Evolutionary conservation across 2,113 vertebrate genomes (phyloP).

Genomic region (Tyrannus savana): DNA sequence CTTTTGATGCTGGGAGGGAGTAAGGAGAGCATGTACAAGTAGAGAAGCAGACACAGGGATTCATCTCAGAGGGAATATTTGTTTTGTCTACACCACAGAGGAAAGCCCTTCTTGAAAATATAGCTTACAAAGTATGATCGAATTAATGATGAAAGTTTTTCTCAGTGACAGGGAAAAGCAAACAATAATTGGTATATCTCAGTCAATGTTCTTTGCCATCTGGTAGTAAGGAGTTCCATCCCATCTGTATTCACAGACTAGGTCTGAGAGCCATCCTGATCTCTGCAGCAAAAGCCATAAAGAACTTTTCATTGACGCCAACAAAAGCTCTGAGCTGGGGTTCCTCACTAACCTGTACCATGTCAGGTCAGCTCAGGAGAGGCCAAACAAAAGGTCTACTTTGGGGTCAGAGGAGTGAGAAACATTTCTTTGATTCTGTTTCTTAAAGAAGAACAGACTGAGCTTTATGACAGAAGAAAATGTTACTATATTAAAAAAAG

Average conservation of each 20-base stretch:
- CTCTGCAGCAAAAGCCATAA: background rate
- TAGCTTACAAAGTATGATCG: background rate
- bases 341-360: background rate
- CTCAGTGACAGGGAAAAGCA: background rate
- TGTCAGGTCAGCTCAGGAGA: background rate
- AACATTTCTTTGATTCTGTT: background rate
- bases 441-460: background rate
- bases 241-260: background rate
- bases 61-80: background rate
- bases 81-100: background rate
- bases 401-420: background rate
- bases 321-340: background rate
- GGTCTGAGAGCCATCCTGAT: background rate
- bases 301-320: background rate
- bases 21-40: background rate
- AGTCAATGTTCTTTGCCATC: background rate
- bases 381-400: background rate
- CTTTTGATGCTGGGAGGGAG: background rate
- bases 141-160: background rate
- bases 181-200: background rate
- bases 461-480: background rate
- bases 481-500: background rate
- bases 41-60: background rate
- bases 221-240: background rate
- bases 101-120: background rate